Percentiles rank a stretch among this genome's conserved stretches.
phyloP scores from a whole-genome alignment of 2,888 invertebrate genomes.

The Macrophya alboannulata region DNA sequence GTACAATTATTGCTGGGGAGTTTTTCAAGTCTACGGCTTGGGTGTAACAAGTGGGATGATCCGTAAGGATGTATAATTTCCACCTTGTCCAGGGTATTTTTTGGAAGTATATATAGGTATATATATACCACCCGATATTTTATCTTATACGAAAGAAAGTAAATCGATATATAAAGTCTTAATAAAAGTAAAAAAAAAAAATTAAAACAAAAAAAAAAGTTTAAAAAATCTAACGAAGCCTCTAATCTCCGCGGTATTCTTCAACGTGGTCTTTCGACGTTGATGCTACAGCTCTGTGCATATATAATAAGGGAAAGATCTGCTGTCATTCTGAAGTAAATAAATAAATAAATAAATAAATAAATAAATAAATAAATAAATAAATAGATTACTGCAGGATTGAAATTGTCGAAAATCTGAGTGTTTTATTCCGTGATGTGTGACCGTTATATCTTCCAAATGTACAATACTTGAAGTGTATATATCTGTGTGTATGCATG shows the following conservation, averaged over 20 bases:
- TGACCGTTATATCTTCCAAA: constrained; percentile 50
- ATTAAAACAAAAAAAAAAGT: neutral
- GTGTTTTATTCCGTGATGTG: constrained; percentile 46
- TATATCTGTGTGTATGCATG: constrained; percentile 52
- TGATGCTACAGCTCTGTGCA: constrained; percentile 2
- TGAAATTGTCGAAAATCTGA: constrained; percentile 36
- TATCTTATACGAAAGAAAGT: constrained; percentile 46
- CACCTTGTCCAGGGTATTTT: constrained; percentile 24
- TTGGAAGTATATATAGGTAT: neutral
- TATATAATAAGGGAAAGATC: neutral
- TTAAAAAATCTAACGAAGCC: neutral
- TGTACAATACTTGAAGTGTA: constrained; percentile 43
- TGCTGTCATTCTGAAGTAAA: neutral
- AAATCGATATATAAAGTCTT: constrained; percentile 20
- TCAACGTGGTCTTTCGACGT: neutral
- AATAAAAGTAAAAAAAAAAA: neutral
- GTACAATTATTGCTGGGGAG: neutral
- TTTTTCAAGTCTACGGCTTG: constrained; percentile 2
- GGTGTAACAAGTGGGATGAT: neutral
- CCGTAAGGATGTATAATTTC: constrained; percentile 4
- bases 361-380: neutral
- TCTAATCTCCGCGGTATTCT: neutral
- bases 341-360: neutral
- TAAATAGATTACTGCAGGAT: neutral
- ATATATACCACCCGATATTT: constrained; percentile 12